Percentiles rank a stretch among this genome's conserved stretches.
phyloP scores from a whole-genome alignment of 2,888 invertebrate species.

The Hirtodrosophila cameraria region DNA sequence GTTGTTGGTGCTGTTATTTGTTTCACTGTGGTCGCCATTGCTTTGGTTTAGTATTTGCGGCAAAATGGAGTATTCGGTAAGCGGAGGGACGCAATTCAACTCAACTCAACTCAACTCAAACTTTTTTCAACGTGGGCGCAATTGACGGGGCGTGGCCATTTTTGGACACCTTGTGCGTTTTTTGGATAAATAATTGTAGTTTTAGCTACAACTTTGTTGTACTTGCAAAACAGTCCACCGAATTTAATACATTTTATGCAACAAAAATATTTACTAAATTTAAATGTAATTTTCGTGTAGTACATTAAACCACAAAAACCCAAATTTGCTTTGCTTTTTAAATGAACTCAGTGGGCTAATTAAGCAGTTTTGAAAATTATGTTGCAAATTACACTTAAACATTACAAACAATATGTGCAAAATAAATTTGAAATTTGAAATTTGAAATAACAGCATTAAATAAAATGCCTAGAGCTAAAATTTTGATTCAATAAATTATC shows the following conservation, averaged over 20 bases:
- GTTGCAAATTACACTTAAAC: not conserved
- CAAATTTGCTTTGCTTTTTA: conserved; percentile 20
- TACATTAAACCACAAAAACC: conserved; percentile 34
- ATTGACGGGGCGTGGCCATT: conserved; percentile 24
- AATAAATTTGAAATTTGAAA: not conserved
- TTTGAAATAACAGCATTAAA: too few relatives aligned
- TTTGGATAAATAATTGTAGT: conserved; percentile 49
- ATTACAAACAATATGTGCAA: not conserved
- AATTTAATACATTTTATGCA: conserved; percentile 34
- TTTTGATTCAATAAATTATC: too few relatives aligned
- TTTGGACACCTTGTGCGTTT: conserved; percentile 30
- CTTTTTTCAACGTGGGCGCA: conserved; percentile 39
- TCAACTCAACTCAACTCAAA: too few relatives aligned
- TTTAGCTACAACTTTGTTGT: conserved; percentile 28
- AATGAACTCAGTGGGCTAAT: conserved; percentile 26
- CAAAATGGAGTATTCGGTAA: conserved; percentile 10
- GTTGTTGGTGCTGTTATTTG: conserved; percentile 56
- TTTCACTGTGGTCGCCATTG: conserved; percentile 59
- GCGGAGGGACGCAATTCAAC: not conserved
- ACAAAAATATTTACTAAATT: conserved; percentile 18
- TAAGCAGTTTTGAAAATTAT: conserved; percentile 8
- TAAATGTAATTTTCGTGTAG: conserved; percentile 36
- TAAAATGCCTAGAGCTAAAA: too few relatives aligned
- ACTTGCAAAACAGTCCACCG: conserved; percentile 9
- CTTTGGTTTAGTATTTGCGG: conserved; percentile 50